phyloP scores from a whole-genome alignment of 2,888 invertebrate species.

The Oscheius myriophilus region DNA sequence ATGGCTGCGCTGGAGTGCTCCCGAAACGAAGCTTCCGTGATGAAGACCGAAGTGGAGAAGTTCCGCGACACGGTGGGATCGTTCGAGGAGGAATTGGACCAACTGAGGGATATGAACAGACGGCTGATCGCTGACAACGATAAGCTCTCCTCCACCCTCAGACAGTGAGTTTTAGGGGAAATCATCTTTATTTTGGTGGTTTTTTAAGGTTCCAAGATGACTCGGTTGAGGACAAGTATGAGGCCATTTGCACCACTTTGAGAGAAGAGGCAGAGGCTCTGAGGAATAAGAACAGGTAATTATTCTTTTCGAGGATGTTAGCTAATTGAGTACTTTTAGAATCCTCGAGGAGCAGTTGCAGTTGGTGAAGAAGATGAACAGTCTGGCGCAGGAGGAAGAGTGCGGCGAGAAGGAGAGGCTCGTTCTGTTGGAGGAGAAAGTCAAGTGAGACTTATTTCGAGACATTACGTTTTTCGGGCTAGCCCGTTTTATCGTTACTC shows the following conservation, averaged over 20 bases:
- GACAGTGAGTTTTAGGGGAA: constrained; percentile 33
- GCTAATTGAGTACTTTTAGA: too few species aligned
- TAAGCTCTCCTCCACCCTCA: constrained; percentile 36
- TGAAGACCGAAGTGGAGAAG: constrained; percentile 47
- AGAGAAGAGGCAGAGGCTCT: constrained; percentile 21
- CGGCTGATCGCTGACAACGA: constrained; percentile 49
- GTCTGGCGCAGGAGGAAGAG: constrained; percentile 31
- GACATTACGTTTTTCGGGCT: neutral
- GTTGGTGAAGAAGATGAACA: constrained; percentile 39
- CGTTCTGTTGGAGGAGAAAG: constrained; percentile 36
- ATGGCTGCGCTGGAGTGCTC: constrained; percentile 49
- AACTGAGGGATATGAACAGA: constrained; percentile 51
- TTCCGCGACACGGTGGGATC: constrained; percentile 52
- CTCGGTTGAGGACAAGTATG: constrained; percentile 24
- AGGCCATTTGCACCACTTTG: neutral
- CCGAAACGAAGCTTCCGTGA: constrained; percentile 47
- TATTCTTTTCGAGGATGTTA: too few species aligned
- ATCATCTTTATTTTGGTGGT: neutral
- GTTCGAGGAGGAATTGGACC: constrained; percentile 56
- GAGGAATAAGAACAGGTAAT: constrained; percentile 16
- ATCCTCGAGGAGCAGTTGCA: constrained; percentile 34
- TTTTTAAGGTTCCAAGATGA: constrained; percentile 26
- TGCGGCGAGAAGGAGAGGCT: constrained; percentile 17
- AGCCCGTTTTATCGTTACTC: too few species aligned
- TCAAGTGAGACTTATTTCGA: neutral